These are phyloP conservation scores for Andrena haemorrhoa DNA, from an alignment of 2,888 invertebrate genomes.

Conservation along the genomic window DNA sequence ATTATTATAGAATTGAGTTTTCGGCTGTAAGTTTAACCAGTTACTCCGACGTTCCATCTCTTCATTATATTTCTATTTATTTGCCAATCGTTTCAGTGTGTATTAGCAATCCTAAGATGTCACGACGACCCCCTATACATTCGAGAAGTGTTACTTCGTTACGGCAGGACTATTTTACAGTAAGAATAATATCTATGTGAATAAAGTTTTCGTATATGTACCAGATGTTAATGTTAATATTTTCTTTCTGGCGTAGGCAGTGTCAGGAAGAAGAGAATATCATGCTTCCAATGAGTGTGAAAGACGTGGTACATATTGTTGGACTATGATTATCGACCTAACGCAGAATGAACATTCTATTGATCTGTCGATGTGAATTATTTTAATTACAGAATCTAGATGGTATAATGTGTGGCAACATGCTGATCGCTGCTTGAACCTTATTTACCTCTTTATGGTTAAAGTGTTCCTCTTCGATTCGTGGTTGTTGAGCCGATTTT, in stretches of 20 bases:
- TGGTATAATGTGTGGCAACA: too few relatives aligned
- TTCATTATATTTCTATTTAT: not conserved
- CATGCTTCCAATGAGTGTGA: slow-evolving; percentile 73
- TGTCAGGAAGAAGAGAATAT: slow-evolving; percentile 64
- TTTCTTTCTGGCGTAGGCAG: too few relatives aligned
- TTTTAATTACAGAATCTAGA: too few relatives aligned
- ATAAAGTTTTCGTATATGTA: too few relatives aligned
- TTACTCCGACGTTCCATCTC: too few relatives aligned
- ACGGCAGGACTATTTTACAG: too few relatives aligned
- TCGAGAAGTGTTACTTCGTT: slow-evolving; percentile 63
- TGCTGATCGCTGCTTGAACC: slow-evolving; percentile 72
- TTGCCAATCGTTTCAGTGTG: slow-evolving; percentile 87
- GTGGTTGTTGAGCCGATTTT: slow-evolving; percentile 80
- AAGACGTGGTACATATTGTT: slow-evolving; percentile 56
- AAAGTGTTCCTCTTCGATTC: slow-evolving; percentile 79
- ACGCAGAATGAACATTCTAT: too few relatives aligned
- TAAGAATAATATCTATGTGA: too few relatives aligned
- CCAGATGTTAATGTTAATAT: too few relatives aligned
- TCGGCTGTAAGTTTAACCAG: too few relatives aligned
- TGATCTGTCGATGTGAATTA: too few relatives aligned
- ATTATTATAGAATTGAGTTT: too few relatives aligned
- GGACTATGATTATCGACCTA: not conserved
- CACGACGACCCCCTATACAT: slow-evolving; percentile 88
- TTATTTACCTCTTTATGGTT: slow-evolving; percentile 78
- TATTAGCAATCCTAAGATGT: slow-evolving; percentile 96